Conservation (phyloP, 2,113 vertebrate species). For the Pithys albifrons region DNA sequence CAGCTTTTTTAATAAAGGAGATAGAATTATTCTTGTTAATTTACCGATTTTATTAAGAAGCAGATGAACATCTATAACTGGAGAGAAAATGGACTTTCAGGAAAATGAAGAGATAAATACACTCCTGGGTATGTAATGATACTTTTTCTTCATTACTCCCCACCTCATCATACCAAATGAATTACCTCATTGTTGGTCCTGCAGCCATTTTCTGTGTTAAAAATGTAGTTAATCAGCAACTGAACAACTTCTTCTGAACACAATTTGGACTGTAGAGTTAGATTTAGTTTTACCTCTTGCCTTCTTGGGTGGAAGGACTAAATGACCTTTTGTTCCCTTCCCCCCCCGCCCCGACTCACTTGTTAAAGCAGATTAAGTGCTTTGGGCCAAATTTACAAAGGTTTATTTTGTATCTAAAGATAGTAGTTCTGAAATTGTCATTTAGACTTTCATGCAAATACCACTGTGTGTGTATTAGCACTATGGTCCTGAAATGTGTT, state of each 20-base stretch:
- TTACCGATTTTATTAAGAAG: background rate
- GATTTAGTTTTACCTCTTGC: background rate
- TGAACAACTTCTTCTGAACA: background rate
- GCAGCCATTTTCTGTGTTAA: background rate
- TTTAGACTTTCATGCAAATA: background rate
- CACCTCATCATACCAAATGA: background rate
- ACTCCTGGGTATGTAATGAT: background rate
- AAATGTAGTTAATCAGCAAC: background rate
- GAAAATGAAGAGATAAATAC: background rate
- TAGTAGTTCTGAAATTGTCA: background rate
- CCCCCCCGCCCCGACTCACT: no score
- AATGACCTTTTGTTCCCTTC: fast-evolving
- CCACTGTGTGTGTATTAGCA: background rate
- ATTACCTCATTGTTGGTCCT: background rate
- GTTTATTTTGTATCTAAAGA: background rate
- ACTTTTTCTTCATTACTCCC: background rate
- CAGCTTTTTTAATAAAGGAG: slow-evolving; percentile 39
- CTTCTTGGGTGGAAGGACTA: background rate
- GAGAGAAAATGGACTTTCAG: background rate
- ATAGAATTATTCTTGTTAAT: slow-evolving; percentile 32
- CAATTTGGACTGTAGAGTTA: background rate
- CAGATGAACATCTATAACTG: background rate
- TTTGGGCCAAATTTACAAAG: background rate
- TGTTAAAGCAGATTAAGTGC: background rate
- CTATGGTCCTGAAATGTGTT: fast-evolving